Percentiles rank a stretch among this genome's conserved stretches.
phyloP scores from a whole-genome alignment of 37 sponge, comb jelly and placozoan species.

The Axinella damicornis region DNA sequence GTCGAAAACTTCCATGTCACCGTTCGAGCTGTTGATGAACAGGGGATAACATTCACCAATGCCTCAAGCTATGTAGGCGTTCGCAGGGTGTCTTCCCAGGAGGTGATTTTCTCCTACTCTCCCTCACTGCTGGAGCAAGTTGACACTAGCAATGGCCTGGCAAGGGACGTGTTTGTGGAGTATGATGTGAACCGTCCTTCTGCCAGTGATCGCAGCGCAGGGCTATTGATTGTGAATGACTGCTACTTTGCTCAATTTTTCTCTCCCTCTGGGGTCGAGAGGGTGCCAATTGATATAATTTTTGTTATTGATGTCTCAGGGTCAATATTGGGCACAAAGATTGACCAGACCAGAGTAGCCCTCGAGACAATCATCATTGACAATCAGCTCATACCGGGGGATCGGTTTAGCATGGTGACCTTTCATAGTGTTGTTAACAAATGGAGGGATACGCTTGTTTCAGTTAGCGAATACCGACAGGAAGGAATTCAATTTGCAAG shows the following conservation, averaged over 20 bases:
- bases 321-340: conserved; percentile 65
- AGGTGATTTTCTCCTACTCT: conserved; percentile 27
- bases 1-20: conserved; percentile 48
- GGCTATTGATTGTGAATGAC: conserved; percentile 34
- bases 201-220: conserved; percentile 15
- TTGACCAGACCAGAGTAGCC: conserved; percentile 56
- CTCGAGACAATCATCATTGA: conserved; percentile 59
- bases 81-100: background rate
- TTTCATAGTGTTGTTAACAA: conserved; percentile 16
- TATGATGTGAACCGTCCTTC: conserved; percentile 57
- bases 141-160: conserved; percentile 21
- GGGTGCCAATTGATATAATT: conserved; percentile 47
- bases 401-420: conserved; percentile 58
- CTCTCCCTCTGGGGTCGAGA: conserved; percentile 35
- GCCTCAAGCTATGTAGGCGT: conserved; percentile 22
- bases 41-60: conserved; percentile 19
- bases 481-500: conserved; percentile 26
- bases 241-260: conserved; percentile 78
- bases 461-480: conserved; percentile 29
- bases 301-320: conserved; percentile 80
- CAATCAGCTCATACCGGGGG: conserved; percentile 30
- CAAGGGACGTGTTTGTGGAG: conserved; percentile 49
- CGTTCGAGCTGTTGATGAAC: conserved; percentile 39
- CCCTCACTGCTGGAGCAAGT: conserved; percentile 41
- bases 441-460: conserved; percentile 34